A percentile compares a stretch with the other conserved stretches of the same genome.
phyloP scores from a whole-genome alignment of 2,888 invertebrate species.

The Leptopilina myrica region DNA sequence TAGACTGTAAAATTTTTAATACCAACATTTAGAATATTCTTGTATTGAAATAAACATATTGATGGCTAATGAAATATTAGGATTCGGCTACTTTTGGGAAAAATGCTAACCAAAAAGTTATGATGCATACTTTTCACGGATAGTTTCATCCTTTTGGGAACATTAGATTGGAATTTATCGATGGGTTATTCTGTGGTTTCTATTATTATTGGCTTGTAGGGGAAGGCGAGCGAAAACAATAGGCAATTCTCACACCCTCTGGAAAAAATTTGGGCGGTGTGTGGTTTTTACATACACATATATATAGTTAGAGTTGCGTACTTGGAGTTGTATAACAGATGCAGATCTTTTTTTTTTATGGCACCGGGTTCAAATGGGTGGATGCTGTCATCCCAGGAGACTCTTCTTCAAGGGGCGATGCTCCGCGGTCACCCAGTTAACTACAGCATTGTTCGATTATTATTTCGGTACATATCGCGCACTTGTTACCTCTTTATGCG shows the following conservation, averaged over 20 bases:
- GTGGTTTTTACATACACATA: conserved; percentile 58
- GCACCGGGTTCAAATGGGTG: conserved; percentile 43
- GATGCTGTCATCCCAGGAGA: conserved; percentile 66
- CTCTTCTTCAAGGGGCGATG: conserved; percentile 57
- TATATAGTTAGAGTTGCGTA: neutral
- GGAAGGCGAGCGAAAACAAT: conserved; percentile 52
- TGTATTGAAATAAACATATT: too few relatives aligned
- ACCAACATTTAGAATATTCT: too few relatives aligned
- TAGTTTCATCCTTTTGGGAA: conserved; percentile 55
- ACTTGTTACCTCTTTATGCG: conserved; percentile 75
- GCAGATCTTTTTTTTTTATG: conserved; percentile 60
- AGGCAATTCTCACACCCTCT: conserved; percentile 55
- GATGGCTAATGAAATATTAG: too few relatives aligned
- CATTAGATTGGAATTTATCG: conserved; percentile 66
- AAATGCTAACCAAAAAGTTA: too few relatives aligned
- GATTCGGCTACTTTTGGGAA: too few relatives aligned
- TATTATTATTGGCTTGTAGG: conserved; percentile 20
- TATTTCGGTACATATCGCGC: conserved; percentile 77
- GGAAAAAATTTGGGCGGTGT: conserved; percentile 56
- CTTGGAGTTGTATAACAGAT: conserved; percentile 63
- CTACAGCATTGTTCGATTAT: conserved; percentile 76
- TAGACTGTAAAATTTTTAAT: too few relatives aligned
- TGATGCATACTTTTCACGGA: conserved; percentile 62
- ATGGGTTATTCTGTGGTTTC: conserved; percentile 32
- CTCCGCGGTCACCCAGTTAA: conserved; percentile 72